phyloP scores from a whole-genome alignment of 1,140 invertebrate genomes.

The Oedothorax gibbosus region DNA sequence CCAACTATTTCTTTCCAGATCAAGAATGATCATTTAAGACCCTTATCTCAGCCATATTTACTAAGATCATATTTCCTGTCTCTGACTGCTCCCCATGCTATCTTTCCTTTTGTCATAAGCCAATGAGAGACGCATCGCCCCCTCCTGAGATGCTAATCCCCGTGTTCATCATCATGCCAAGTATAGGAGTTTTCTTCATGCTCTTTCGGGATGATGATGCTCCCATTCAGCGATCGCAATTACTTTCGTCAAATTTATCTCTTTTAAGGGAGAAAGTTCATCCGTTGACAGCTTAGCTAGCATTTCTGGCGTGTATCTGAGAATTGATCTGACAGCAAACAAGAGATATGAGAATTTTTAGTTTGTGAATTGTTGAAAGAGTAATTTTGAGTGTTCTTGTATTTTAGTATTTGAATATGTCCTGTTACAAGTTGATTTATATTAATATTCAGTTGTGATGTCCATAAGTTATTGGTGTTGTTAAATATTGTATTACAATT shows the following conservation, averaged over 20 bases:
- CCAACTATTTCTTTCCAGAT: too few species aligned
- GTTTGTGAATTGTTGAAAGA: neutral
- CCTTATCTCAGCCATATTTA: too few species aligned
- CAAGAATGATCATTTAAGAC: too few species aligned
- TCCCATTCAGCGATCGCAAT: slow-evolving; percentile 31
- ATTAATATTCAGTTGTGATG: too few species aligned
- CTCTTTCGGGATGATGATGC: neutral
- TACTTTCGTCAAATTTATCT: slow-evolving; percentile 33
- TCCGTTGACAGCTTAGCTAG: slow-evolving; percentile 35
- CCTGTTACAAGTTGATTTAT: too few species aligned
- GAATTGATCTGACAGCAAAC: slow-evolving; percentile 17
- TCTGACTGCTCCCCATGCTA: too few species aligned
- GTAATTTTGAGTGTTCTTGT: too few species aligned
- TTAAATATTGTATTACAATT: too few species aligned
- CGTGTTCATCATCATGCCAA: slow-evolving; percentile 31
- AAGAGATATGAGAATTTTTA: neutral
- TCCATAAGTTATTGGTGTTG: too few species aligned
- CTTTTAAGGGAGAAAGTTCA: slow-evolving; percentile 16
- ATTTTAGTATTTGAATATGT: too few species aligned
- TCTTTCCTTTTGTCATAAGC: slow-evolving; percentile 14
- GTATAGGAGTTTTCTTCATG: slow-evolving; percentile 9
- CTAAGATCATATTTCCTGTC: too few species aligned
- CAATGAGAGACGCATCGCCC: slow-evolving; percentile 2
- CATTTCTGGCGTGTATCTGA: neutral
- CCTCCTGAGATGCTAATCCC: slow-evolving; percentile 20